These are phyloP conservation scores for Cassiopea xamachana DNA, from an alignment of 30 jellyfish, hydroid and myxozoan genomes.

Conservation along the genomic window DNA sequence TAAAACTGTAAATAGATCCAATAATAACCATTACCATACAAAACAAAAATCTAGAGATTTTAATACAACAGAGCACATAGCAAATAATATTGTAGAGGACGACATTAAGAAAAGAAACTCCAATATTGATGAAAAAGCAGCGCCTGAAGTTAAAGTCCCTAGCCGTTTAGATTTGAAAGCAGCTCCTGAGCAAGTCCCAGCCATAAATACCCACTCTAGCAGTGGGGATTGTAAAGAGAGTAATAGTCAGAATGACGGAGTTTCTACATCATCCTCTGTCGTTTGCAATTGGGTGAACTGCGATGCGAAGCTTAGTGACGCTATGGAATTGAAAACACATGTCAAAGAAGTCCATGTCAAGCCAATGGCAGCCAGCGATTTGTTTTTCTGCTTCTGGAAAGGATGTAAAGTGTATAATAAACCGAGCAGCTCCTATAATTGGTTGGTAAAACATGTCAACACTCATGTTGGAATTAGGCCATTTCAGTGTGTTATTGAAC, in stretches of 20 bases:
- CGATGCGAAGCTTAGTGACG: slow-evolving; percentile 31
- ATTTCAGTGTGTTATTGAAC: slow-evolving; percentile 86
- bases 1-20: not conserved
- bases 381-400: slow-evolving; percentile 89
- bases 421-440: slow-evolving; percentile 88
- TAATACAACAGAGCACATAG: not conserved
- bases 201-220: not conserved
- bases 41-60: not conserved
- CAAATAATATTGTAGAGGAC: not conserved
- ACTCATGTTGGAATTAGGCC: slow-evolving; percentile 87
- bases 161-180: not conserved
- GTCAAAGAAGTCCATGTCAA: slow-evolving; percentile 78
- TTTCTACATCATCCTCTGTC: not conserved
- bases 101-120: not conserved
- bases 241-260: not conserved
- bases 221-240: too few species aligned
- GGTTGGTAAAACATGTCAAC: slow-evolving; percentile 89
- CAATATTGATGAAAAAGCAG: not conserved
- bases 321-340: slow-evolving; percentile 77
- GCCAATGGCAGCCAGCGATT: slow-evolving; percentile 70
- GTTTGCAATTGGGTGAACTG: slow-evolving; percentile 88
- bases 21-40: not conserved
- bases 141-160: not conserved
- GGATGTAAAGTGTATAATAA: slow-evolving; percentile 85
- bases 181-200: not conserved